Percentiles rank a stretch among this genome's conserved stretches.
These are phyloP conservation scores for Arremon aurantiirostris DNA, from an alignment of 2,797 vertebrate species.

Conservation along the genomic window DNA sequence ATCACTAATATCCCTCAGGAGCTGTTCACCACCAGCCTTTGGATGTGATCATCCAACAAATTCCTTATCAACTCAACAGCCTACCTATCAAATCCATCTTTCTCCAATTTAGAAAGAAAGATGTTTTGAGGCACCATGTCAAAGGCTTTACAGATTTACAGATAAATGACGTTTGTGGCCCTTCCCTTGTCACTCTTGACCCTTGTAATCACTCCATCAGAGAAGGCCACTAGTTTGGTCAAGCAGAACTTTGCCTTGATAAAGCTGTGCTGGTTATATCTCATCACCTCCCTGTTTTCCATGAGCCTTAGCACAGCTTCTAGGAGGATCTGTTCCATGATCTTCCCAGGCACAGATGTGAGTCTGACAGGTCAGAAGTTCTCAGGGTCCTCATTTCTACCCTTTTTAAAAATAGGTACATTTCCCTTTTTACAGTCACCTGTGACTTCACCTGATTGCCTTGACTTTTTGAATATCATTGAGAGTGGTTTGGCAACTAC, in stretches of 20 bases:
- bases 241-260: not conserved
- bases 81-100: not conserved
- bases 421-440: not conserved
- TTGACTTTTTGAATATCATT: not conserved
- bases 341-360: not conserved
- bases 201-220: not conserved
- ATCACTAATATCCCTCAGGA: not conserved
- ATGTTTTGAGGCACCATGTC: not conserved
- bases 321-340: not conserved
- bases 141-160: not conserved
- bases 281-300: not conserved
- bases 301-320: not conserved
- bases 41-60: not conserved
- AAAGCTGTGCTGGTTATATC: not conserved
- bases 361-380: not conserved
- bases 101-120: not conserved
- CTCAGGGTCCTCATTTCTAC: not conserved
- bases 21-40: not conserved
- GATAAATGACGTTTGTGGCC: not conserved
- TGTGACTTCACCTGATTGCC: not conserved
- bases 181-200: not conserved
- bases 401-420: fast-evolving
- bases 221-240: not conserved
- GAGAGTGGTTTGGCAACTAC: not conserved
- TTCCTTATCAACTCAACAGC: not conserved